A percentile compares a stretch with the other conserved stretches of the same genome.
These are phyloP conservation scores for Gallinago undulata DNA, from an alignment of 2,113 vertebrate genomes.

Conservation along the genomic window DNA sequence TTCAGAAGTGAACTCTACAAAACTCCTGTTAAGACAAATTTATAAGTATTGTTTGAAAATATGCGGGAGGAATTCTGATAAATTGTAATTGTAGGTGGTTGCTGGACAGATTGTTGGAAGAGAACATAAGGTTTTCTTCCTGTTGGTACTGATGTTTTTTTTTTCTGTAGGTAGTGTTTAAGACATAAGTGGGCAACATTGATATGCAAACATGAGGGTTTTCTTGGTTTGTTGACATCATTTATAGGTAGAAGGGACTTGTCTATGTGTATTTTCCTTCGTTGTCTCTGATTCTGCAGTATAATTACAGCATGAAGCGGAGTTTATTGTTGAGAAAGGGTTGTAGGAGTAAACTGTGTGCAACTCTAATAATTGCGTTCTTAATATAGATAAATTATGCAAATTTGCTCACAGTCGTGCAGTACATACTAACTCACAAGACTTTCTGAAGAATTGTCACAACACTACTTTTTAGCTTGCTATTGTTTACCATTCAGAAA, in stretches of 20 bases:
- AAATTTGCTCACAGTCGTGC: not conserved
- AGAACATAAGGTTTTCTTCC: not conserved
- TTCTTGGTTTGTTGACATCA: not conserved
- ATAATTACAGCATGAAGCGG: not conserved
- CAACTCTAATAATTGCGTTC: not conserved
- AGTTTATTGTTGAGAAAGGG: not conserved
- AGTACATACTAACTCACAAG: not conserved
- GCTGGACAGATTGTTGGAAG: not conserved
- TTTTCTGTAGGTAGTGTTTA: not conserved
- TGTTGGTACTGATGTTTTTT: not conserved
- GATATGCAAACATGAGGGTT: not conserved
- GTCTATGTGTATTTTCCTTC: not conserved
- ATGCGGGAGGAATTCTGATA: rapidly evolving
- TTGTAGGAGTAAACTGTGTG: not conserved
- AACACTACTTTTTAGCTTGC: not conserved
- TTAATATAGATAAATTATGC: not conserved
- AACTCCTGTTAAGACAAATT: not conserved
- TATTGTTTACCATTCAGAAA: not conserved
- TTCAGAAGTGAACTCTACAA: not conserved
- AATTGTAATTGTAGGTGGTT: not conserved
- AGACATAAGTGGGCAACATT: not conserved
- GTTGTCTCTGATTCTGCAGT: not conserved
- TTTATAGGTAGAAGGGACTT: not conserved
- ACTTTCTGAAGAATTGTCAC: not conserved
- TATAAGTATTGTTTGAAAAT: not conserved